Base-by-base conservation (phyloP, 2,888 invertebrate genomes). In the Idaea straminata region DNA sequence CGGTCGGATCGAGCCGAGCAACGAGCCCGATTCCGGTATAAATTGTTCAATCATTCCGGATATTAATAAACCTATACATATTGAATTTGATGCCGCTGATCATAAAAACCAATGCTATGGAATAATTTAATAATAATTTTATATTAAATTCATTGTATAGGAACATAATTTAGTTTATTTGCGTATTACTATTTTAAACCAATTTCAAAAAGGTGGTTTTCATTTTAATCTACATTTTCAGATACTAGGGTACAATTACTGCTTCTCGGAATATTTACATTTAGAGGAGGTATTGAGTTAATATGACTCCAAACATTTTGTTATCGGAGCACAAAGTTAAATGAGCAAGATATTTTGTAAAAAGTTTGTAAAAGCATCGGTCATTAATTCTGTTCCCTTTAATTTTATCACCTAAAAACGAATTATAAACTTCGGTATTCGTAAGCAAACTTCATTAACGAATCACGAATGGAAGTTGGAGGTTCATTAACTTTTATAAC, bases 41-140 rank as follows among this genome's bases (percentile, higher is more conserved):
- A n/a, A 67, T 71, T 68, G 71, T 68, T 69, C 62, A 67, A 67
- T 65, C 67, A 67, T 62, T 66, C 65, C 66, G 67, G 67, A 70
- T 68, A 65, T 69, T 59, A 65, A 65, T 64, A 60, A 61, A 61
- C 65, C 66, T 65, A 65, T 70, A 62, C 61, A 62, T 58, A 59
- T 25, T 64, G 62, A 47, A 61, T 67, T 66, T 65, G 64, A 34
- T n/a, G 13, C 59, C 16, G 13, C 59, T 10, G 34, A 59, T 5
- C 13, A 10, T 25, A 13, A 34, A 34, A 15, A 25, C 7, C 58
- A 15, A 59, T 59, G 34, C 34, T 59, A 13, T 4, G 10, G 10
- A 47, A 36, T 36, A 36, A 25, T 25, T 36, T 36, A 1, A 36
- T 7, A 36, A 36, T 36, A 7, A 36, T 36, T n/a, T n/a, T 36